Conservation (phyloP, 2,797 vertebrate genomes). For the Bovichtus diacanthus region DNA sequence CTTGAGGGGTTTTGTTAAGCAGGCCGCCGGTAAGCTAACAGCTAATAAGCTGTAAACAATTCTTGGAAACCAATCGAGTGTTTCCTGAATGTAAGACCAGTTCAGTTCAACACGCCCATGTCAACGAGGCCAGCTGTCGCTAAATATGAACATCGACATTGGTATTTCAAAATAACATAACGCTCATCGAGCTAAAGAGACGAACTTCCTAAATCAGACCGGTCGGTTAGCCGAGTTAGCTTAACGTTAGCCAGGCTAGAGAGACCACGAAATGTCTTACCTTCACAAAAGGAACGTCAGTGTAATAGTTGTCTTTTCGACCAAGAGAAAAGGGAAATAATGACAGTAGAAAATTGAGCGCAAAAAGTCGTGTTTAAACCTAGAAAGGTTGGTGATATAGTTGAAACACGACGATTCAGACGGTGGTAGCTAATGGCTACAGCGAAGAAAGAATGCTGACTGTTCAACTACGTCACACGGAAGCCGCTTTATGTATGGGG, state of each 20-base stretch:
- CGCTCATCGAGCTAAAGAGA: background rate
- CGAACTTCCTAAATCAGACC: constrained; percentile 22
- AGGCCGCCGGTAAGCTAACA: constrained; percentile 56
- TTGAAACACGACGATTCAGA: constrained; percentile 7
- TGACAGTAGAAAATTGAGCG: background rate
- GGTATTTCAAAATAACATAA: background rate
- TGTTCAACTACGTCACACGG: constrained; percentile 64
- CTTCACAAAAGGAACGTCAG: constrained; percentile 78
- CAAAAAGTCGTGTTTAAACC: constrained; percentile 8
- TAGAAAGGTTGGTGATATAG: background rate
- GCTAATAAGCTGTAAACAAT: constrained; percentile 38
- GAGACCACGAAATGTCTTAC: constrained; percentile 54
- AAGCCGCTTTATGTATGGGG: constrained; percentile 54
- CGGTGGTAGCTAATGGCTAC: constrained; percentile 20
- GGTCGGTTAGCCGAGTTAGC: constrained; percentile 31
- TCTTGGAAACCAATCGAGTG: fast-evolving
- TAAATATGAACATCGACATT: fast-evolving
- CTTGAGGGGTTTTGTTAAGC: constrained; percentile 52
- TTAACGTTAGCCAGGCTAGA: constrained; percentile 27
- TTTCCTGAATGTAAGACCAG: fast-evolving
- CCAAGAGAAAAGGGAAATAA: constrained; percentile 32
- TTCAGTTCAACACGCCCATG: fast-evolving
- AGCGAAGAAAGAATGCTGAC: constrained; percentile 65
- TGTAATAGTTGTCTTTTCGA: constrained; percentile 27
- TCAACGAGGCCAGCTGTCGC: fast-evolving